Base-by-base conservation (phyloP, 2,888 invertebrate species). In the Microctonus hyperodae region DNA sequence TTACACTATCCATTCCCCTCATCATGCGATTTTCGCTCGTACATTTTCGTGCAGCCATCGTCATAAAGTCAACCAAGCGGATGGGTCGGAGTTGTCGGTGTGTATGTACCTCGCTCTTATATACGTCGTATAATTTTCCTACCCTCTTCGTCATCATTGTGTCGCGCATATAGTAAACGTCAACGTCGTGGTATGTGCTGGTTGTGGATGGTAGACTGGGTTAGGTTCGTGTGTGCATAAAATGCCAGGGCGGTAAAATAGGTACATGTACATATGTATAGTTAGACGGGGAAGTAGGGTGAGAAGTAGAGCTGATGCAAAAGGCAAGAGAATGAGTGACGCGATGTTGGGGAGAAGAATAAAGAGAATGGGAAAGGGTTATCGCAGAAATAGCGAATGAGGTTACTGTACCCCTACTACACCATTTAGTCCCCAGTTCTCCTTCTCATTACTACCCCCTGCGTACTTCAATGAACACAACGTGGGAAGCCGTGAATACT, bases 1-100 rank as follows among this genome's bases (percentile, higher is more conserved):
- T 60, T 55, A 53, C 66, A 64, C 68, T 68, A 69, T 10, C 6
- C n/a, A 22, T 25, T 25, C 58, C 67, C 56, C 55, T 51, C 66
- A 50, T 60, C 48, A 61, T 51, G 68, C 69, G 67, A 63, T 68
- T 64, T 35, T 56, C 70, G 69, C 74, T 79, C 78, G 79, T 78
- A 79, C 74, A 76, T 79, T 77, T 76, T 74, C 77, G 73, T 74
- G 76, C 72, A 78, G 73, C 76, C 79, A 75, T 79, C 79, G 79
- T 81, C 82, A 78, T 82, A 83, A 82, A 83, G 78, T 83, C 81
- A 82, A 80, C 75, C 78, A 74, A 78, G 79, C 80, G 79, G 74
- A 77, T 73, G 75, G 75, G 74, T 78, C 75, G 76, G 76, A 76
- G 70, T 73, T 74, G 73, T 74, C 70, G 71, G 73, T 71, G 73